A percentile compares a stretch with the other conserved stretches of the same genome.
Conservation (phyloP, 2,797 vertebrate genomes). For the Pseudochaenichthys georgianus region DNA sequence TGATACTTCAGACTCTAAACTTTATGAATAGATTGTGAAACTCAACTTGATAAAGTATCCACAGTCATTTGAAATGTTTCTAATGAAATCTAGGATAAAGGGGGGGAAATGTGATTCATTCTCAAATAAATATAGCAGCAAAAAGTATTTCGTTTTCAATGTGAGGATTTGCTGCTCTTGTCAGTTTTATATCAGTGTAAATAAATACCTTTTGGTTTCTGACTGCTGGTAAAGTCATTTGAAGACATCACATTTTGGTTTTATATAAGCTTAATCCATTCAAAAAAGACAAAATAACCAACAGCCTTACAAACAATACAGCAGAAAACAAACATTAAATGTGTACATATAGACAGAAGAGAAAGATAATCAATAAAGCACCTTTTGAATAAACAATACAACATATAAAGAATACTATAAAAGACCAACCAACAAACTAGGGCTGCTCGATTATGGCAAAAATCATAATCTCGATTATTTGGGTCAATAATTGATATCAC, state of each 20-base stretch:
- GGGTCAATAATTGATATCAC: too few relatives aligned
- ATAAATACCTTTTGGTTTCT: neutral
- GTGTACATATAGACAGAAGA: neutral
- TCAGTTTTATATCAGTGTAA: neutral
- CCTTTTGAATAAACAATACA: neutral
- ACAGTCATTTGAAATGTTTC: neutral
- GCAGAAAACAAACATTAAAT: too few relatives aligned
- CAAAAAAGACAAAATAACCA: neutral
- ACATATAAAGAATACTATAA: neutral
- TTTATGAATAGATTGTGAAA: neutral
- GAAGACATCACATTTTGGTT: fast-evolving
- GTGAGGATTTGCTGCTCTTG: neutral
- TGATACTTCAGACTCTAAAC: neutral
- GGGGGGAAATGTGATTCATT: neutral
- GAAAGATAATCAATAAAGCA: too few relatives aligned
- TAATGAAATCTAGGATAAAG: neutral
- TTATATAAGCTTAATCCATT: neutral
- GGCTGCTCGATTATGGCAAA: too few relatives aligned
- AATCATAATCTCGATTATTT: too few relatives aligned
- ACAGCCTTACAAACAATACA: neutral
- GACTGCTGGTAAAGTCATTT: neutral
- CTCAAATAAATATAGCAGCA: neutral
- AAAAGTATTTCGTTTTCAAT: neutral
- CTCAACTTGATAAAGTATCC: neutral
- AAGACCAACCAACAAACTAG: too few relatives aligned